These are phyloP conservation scores for Tetragonula clypearis DNA, from an alignment of 1,140 invertebrate species.

Conservation along the genomic window DNA sequence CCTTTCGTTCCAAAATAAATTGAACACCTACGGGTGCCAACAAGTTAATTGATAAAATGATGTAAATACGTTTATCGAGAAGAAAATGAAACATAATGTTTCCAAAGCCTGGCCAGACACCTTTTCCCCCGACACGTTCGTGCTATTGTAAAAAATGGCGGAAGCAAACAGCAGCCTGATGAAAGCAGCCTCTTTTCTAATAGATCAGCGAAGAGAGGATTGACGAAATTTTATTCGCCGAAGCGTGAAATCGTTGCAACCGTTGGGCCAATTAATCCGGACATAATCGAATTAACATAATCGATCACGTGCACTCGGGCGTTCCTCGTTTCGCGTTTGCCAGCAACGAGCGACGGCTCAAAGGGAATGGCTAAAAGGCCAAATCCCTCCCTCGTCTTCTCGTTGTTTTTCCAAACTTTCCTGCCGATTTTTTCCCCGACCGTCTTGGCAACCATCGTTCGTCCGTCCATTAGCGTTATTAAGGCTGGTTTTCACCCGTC, in stretches of 20 bases:
- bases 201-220: neutral
- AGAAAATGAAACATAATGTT: too few relatives aligned
- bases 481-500: neutral
- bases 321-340: conserved; percentile 8
- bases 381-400: neutral
- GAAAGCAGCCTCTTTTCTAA: neutral
- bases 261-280: conserved; percentile 2
- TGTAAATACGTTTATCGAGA: too few relatives aligned
- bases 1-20: too few relatives aligned
- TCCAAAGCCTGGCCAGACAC: too few relatives aligned
- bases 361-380: conserved; percentile 21
- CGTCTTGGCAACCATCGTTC: neutral
- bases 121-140: too few relatives aligned
- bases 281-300: conserved; percentile 14
- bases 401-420: neutral
- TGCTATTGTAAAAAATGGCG: neutral
- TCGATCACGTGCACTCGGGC: conserved; percentile 18
- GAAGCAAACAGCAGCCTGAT: neutral
- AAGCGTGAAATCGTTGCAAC: neutral
- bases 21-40: too few relatives aligned
- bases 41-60: too few relatives aligned
- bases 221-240: neutral
- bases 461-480: conserved; percentile 30
- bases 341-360: neutral
- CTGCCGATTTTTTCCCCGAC: neutral